Evolutionary conservation across 1,140 invertebrate species (phyloP).

Genomic region (Calosoma granatense): DNA sequence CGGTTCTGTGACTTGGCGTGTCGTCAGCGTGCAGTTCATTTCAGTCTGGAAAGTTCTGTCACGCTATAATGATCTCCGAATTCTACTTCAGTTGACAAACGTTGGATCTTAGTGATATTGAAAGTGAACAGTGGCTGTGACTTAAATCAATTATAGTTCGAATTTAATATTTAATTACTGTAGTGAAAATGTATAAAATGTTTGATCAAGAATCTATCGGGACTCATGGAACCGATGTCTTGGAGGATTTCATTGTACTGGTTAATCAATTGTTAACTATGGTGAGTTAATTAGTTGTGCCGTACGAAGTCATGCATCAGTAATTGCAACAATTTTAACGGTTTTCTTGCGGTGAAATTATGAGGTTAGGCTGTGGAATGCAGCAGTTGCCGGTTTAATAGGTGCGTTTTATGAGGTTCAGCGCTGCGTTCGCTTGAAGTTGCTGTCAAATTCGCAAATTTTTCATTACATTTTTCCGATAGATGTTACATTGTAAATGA

Average conservation of each 20-base stretch:
- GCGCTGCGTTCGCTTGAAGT: background rate
- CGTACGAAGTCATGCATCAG: background rate
- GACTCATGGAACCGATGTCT: conserved; percentile 39
- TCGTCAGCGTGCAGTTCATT: background rate
- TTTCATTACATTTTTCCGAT: background rate
- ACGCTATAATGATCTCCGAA: background rate
- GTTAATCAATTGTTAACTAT: conserved; percentile 45
- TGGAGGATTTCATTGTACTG: conserved; percentile 50
- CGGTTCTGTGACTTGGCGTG: background rate
- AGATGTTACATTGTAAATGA: no score
- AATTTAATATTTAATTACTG: background rate
- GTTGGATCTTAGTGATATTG: background rate
- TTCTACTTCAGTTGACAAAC: background rate
- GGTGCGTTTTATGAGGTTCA: background rate
- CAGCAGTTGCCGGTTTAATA: background rate
- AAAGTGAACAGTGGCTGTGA: background rate
- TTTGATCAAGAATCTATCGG: conserved; percentile 24
- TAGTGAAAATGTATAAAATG: conserved; percentile 19
- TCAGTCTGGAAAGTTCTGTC: background rate
- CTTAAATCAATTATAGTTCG: conserved; percentile 1
- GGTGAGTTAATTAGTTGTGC: conserved; percentile 35
- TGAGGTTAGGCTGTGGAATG: background rate
- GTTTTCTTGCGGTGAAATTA: background rate
- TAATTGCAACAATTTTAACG: background rate
- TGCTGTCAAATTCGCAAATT: background rate